Conservation (phyloP, 2,888 invertebrate genomes). For the Nomada flava region DNA sequence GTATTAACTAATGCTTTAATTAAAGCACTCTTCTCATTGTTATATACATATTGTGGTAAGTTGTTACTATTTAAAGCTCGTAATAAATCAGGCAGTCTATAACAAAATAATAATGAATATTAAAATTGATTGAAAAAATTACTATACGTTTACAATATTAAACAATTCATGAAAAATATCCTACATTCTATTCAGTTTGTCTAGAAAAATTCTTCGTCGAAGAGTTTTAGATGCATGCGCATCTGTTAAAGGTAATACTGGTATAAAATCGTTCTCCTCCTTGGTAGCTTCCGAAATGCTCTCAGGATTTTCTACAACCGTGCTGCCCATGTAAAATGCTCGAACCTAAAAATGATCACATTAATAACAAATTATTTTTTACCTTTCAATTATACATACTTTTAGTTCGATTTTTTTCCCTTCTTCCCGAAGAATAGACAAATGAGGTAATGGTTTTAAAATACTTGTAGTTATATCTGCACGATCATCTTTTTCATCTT, state of each 20-base stretch:
- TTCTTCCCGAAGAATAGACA: slow-evolving; percentile 87
- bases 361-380: slow-evolving; percentile 1
- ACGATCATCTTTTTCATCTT: slow-evolving; percentile 86
- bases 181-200: slow-evolving; percentile 88
- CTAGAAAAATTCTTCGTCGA: slow-evolving; percentile 89
- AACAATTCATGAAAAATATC: slow-evolving; percentile 44
- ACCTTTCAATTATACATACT: slow-evolving; percentile 70
- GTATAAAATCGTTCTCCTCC: slow-evolving; percentile 80
- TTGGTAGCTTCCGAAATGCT: slow-evolving; percentile 64
- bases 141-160: neutral
- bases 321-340: slow-evolving; percentile 87
- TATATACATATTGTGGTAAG: slow-evolving; percentile 68
- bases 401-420: slow-evolving; percentile 88
- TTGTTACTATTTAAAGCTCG: slow-evolving; percentile 83
- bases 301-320: slow-evolving; percentile 79
- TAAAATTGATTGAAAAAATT: slow-evolving; percentile 14
- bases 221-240: slow-evolving; percentile 88
- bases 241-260: slow-evolving; percentile 88
- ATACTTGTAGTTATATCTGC: slow-evolving; percentile 74
- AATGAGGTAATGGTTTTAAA: slow-evolving; percentile 88
- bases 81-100: slow-evolving; percentile 86
- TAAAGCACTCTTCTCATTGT: slow-evolving; percentile 64
- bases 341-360: slow-evolving; percentile 83
- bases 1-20: slow-evolving; percentile 86
- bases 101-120: slow-evolving; percentile 26